phyloP scores from a whole-genome alignment of 2,113 vertebrate species.

The Perognathus longimembris region DNA sequence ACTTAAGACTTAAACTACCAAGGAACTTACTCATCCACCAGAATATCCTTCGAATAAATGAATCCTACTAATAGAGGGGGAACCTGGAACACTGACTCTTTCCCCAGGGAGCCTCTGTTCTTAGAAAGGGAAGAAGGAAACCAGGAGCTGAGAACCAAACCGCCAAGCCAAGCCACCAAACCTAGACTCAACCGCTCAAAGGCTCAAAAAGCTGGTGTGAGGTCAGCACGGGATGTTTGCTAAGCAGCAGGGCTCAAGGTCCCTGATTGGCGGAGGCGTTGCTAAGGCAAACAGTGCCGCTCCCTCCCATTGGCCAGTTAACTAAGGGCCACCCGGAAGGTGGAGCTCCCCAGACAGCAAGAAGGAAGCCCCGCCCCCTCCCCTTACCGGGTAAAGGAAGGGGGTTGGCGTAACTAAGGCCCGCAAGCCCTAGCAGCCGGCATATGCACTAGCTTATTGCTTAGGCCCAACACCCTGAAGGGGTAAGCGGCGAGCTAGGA shows the following conservation, averaged over 20 bases:
- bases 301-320: slow-evolving; percentile 64
- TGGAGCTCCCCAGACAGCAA: slow-evolving; percentile 59
- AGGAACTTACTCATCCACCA: slow-evolving; percentile 34
- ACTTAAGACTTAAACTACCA: slow-evolving; percentile 39
- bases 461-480: slow-evolving; percentile 54
- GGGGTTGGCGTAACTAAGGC: slow-evolving; percentile 69
- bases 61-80: not conserved
- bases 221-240: slow-evolving; percentile 45
- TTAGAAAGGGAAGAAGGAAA: slow-evolving; percentile 18
- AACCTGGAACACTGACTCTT: not conserved
- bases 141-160: not conserved
- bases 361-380: slow-evolving; percentile 73
- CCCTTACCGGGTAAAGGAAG: slow-evolving; percentile 74
- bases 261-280: slow-evolving; percentile 75
- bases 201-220: slow-evolving; percentile 49
- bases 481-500: slow-evolving; percentile 40
- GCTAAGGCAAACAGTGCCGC: slow-evolving; percentile 81
- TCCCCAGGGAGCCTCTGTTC: slow-evolving; percentile 27
- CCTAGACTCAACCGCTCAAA: not conserved
- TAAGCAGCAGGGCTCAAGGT: not conserved
- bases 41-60: slow-evolving; percentile 30
- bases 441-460: slow-evolving; percentile 38
- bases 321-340: slow-evolving; percentile 66
- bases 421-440: slow-evolving; percentile 51
- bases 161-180: not conserved